Evolutionary conservation across 35 echinoderm and acorn worm species (phyloP).

Genomic region (Heliocidaris erythrogramma): DNA sequence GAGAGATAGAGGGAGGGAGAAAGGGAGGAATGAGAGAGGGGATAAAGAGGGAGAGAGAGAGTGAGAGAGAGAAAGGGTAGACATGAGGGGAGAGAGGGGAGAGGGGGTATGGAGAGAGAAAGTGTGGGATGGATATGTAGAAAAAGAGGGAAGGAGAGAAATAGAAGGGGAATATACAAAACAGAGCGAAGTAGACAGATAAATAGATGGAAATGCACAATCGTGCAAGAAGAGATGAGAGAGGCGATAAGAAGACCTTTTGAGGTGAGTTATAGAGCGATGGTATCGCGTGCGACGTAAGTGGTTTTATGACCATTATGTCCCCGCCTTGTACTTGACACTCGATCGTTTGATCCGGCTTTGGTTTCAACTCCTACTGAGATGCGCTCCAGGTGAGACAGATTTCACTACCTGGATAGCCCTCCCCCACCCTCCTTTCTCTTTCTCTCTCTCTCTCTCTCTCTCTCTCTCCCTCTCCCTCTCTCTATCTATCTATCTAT

Average conservation of each 20-base stretch:
- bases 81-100: too few relatives aligned
- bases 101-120: too few relatives aligned
- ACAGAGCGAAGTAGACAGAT: background rate
- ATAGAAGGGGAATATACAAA: too few relatives aligned
- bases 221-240: background rate
- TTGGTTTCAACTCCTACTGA: constrained; percentile 11
- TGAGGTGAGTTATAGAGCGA: background rate
- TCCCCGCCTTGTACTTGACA: constrained; percentile 25
- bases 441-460: background rate
- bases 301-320: background rate
- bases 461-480: background rate
- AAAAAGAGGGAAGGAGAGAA: too few relatives aligned
- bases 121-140: too few relatives aligned
- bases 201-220: background rate
- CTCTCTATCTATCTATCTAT: background rate
- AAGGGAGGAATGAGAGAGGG: background rate
- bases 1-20: background rate
- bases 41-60: background rate
- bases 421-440: background rate
- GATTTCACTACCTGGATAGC: too few relatives aligned
- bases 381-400: constrained; percentile 12
- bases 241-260: background rate
- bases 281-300: constrained; percentile 20
- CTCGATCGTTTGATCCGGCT: background rate
- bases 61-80: too few relatives aligned